Evolutionary conservation across 2,888 invertebrate genomes (phyloP).

Genomic region (Pristionchus exspectatus): DNA sequence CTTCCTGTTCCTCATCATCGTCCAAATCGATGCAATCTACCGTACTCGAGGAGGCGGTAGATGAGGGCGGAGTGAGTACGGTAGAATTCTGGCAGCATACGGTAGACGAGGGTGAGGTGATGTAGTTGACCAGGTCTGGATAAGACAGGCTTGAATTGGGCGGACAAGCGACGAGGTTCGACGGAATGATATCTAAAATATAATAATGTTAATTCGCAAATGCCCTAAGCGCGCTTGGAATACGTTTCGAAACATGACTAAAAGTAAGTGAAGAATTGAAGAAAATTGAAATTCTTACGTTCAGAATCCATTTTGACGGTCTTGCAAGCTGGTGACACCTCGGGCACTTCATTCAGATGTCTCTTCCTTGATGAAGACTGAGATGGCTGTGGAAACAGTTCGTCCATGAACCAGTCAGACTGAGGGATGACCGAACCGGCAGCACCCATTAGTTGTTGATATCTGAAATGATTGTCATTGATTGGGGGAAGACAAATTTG

Average conservation of each 20-base stretch:
- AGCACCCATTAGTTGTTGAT: too few species aligned
- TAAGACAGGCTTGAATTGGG: too few species aligned
- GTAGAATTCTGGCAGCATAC: not conserved
- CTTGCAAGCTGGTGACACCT: not conserved
- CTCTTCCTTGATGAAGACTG: not conserved
- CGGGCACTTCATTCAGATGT: not conserved
- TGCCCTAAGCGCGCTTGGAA: too few species aligned
- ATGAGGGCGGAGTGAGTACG: not conserved
- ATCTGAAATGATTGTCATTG: too few species aligned
- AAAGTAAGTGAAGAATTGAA: too few species aligned
- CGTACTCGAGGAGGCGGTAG: not conserved
- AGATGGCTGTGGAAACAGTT: not conserved
- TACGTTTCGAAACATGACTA: too few species aligned
- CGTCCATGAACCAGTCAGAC: not conserved
- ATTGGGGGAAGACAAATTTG: too few species aligned
- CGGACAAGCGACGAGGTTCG: too few species aligned
- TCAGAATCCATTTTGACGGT: not conserved
- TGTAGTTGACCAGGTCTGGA: too few species aligned
- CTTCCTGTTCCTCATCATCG: slow-evolving; percentile 50
- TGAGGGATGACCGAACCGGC: not conserved
- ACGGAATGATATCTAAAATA: too few species aligned
- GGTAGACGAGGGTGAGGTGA: not conserved
- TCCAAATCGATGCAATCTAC: slow-evolving; percentile 51
- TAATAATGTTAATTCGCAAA: too few species aligned
- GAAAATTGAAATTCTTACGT: not conserved